Base-by-base conservation (phyloP, 1,140 invertebrate genomes). In the Sarcophaga bullata region DNA sequence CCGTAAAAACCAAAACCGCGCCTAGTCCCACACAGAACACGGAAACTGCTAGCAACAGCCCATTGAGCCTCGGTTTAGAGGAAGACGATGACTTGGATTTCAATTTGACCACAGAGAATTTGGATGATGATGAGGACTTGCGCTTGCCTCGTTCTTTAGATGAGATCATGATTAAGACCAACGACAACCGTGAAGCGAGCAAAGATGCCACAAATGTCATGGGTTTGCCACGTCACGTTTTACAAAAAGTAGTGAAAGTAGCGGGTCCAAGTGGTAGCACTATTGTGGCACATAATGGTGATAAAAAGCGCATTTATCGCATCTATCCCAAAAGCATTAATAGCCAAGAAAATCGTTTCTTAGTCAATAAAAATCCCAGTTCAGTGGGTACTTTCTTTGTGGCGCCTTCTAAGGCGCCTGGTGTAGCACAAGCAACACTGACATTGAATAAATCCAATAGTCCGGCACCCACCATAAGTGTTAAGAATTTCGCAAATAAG, bases 181-280 rank as follows among this genome's bases (percentile, higher is more conserved):
- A 0, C 54, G 54, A n/a, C n/a, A 62, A 47, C 3, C 49, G 46
- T 78, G 11, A 11, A 5, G 46, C 9, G 46, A 15, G 25, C 25
- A 37, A 37, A 37, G 25, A 4, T 37, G 62, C 10, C 8, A 17
- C 17, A 7, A 25, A 68, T 68, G 62, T 52, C 11, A 9, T 81
- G 13, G 80, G 80, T 62, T 25, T 72, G 37, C 80, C 80, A 8
- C 54, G 54, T 3, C 80, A 49, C 15, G 46, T 81, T 49, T 6
- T 81, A 6, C 80, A 72, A n/a, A 81, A 81, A 49, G 80, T 81
- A 1, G 80, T 81, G 1, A 81, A 58, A 25, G 80, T 81, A 17
- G 52, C 80, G 2, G 80, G 80, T 9, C 1, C 52, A 6, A 49
- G 3, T n/a, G 52, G 80, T 13, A 58, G 80, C 11, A 81, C 62